phyloP scores from a whole-genome alignment of 2,888 invertebrate genomes.

The Ischnura elegans region DNA sequence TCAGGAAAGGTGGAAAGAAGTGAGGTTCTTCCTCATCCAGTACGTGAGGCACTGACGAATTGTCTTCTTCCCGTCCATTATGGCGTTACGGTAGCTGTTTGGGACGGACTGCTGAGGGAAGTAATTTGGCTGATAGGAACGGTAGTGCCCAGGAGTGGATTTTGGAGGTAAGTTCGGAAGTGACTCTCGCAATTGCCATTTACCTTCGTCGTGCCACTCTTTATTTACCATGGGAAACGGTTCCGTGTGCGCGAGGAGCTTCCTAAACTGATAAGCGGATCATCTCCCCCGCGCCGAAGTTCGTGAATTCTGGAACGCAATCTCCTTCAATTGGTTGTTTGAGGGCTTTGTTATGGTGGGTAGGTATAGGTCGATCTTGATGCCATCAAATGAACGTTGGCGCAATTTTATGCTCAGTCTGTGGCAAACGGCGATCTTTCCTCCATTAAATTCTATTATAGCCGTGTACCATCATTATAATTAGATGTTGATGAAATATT shows the following conservation, averaged over 20 bases:
- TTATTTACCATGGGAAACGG: neutral
- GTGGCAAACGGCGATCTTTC: neutral
- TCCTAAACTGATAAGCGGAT: neutral
- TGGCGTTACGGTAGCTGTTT: neutral
- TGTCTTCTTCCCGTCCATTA: neutral
- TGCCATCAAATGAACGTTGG: too few species aligned
- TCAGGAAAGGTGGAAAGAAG: neutral
- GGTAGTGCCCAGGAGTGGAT: neutral
- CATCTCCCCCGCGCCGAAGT: neutral
- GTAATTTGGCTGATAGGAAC: neutral
- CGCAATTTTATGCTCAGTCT: too few species aligned
- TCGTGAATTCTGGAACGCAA: neutral
- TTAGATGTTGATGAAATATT: too few species aligned
- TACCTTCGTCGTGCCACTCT: neutral
- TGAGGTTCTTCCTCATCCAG: neutral
- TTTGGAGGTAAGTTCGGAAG: neutral
- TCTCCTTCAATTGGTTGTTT: neutral
- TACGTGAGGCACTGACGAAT: constrained; percentile 29
- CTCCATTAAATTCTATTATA: too few species aligned
- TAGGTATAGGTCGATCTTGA: neutral
- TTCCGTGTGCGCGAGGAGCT: neutral
- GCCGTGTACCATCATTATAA: too few species aligned
- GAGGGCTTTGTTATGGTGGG: neutral
- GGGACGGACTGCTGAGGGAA: neutral
- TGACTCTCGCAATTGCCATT: neutral